phyloP scores from a whole-genome alignment of 2,113 vertebrate species.

The Nymphicus hollandicus region DNA sequence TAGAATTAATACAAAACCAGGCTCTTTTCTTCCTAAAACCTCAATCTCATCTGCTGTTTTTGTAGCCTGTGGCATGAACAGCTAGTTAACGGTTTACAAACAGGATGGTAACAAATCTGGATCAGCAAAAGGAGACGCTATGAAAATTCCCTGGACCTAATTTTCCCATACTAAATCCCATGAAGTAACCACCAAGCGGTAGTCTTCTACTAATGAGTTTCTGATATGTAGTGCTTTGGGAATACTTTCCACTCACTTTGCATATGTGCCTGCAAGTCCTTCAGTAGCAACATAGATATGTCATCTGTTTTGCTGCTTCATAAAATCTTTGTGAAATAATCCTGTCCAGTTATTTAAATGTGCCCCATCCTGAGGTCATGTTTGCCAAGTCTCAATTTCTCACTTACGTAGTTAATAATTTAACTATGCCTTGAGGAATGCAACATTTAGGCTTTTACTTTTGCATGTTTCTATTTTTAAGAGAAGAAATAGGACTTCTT shows the following conservation, averaged over 20 bases:
- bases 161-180: background rate
- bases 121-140: background rate
- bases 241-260: background rate
- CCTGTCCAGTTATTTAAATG: background rate
- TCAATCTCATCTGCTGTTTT: background rate
- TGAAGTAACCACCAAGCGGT: background rate
- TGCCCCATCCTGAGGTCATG: background rate
- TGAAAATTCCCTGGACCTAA: background rate
- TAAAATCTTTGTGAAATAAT: background rate
- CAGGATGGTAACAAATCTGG: background rate
- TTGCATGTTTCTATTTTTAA: background rate
- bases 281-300: background rate
- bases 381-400: background rate
- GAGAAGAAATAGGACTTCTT: background rate
- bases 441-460: background rate
- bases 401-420: background rate
- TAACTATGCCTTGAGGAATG: background rate
- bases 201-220: background rate
- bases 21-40: background rate
- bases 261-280: background rate
- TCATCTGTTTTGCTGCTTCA: background rate
- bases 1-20: background rate
- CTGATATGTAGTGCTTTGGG: fast-evolving
- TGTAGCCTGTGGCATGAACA: background rate
- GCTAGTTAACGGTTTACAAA: background rate